Conservation (phyloP, 2,888 invertebrate species). For the Thera britannica region DNA sequence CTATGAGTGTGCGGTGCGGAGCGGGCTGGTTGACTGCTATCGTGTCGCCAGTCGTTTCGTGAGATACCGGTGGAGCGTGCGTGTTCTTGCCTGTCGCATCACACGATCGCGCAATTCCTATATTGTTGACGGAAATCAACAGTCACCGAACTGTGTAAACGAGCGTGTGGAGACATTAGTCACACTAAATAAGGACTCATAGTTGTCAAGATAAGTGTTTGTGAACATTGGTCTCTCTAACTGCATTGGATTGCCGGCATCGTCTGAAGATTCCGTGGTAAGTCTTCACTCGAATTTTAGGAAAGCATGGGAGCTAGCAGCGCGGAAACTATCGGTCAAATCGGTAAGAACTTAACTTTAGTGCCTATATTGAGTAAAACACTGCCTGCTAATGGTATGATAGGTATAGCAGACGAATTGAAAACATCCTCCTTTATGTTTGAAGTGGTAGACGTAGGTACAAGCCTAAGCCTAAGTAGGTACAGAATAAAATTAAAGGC, state of each 20-base stretch:
- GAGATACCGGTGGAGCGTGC: constrained; percentile 24
- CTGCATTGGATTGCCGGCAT: constrained; percentile 27
- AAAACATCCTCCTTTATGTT: no score
- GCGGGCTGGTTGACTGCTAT: not conserved
- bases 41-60: constrained; percentile 21
- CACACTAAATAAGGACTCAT: constrained; percentile 4
- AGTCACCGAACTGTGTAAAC: constrained; percentile 15
- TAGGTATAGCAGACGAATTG: no score
- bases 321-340: no score
- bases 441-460: no score
- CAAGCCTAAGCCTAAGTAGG: no score
- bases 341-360: no score
- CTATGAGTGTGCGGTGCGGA: not conserved
- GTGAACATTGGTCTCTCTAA: constrained; percentile 7
- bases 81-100: constrained; percentile 9
- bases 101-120: constrained; percentile 16
- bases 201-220: constrained; percentile 1
- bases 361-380: no score
- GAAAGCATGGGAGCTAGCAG: not conserved
- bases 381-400: no score
- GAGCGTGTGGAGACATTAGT: constrained; percentile 21
- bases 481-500: no score
- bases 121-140: constrained; percentile 30
- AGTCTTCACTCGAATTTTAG: not conserved
- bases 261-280: constrained; percentile 15